Base-by-base conservation (phyloP, 2,797 vertebrate genomes). In the Jordanella pulchra region DNA sequence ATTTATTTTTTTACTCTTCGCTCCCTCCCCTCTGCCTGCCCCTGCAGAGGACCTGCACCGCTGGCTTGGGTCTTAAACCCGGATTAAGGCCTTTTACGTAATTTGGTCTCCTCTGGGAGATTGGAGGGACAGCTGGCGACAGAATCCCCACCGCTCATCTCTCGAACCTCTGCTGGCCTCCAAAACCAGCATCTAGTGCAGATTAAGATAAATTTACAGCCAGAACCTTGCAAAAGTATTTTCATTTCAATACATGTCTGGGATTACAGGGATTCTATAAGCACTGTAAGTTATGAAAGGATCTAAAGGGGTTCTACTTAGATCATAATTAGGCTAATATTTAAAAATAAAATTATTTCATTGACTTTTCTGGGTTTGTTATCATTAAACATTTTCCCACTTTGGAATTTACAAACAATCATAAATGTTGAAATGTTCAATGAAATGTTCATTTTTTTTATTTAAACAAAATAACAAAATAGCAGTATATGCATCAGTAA, bases 1-100 rank as follows among this genome's bases (percentile, higher is more conserved):
- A 51, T 55, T 69, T 85, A 86, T 84, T 73, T 77, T 71, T 71
- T 11, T 2, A 4, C 58, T 17, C 3, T 60, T 39, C 65, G 3
- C 11, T 69, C n/a, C 54, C 58, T 11, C 11, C 69, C 51, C 58
- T 47, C 56, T 53, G 55, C 69, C 67, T 55, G 69, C 80, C 77
- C 69, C 87, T 74, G 73, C 71, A 82, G 78, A 78, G 75, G 81
- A 85, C 86, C 86, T 84, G 84, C 88, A 90, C 88, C 86, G 55
- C 91, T 92, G 92, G 89, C 80, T 82, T 63, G 79, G 82, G 77
- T 90, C 87, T 90, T 91, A 94, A 94, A 93, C 82, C 90, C 84
- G 73, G 94, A 95, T 94, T 94, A 94, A 86, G 84, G 90, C 84
- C 91, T 91, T 94, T 94, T 92, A 91, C 87, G 87, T 93, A 95